Conservation (phyloP, 1,140 invertebrate genomes). For the Melipona quadrifasciata region DNA sequence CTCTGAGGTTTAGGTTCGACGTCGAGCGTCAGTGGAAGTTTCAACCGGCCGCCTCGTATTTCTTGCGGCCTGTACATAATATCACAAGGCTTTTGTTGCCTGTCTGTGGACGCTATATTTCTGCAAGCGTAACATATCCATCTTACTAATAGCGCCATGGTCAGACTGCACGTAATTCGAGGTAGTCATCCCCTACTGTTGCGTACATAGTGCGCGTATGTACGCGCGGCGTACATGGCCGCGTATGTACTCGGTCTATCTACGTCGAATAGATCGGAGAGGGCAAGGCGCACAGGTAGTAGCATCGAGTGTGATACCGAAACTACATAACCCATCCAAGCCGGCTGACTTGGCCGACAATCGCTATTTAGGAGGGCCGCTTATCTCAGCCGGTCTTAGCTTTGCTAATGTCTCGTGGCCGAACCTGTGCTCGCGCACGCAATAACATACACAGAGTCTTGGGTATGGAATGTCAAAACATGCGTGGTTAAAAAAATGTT, state of each 20-base stretch:
- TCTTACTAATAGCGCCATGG: conserved; percentile 49
- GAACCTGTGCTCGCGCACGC: conserved; percentile 10
- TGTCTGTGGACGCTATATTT: conserved; percentile 18
- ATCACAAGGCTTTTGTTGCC: background rate
- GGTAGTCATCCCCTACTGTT: conserved; percentile 5
- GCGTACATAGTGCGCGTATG: background rate
- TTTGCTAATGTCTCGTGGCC: conserved; percentile 50
- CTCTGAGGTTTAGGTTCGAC: too few species aligned
- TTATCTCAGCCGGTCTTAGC: conserved; percentile 54
- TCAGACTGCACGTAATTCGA: conserved; percentile 50
- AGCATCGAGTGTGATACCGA: conserved; percentile 54
- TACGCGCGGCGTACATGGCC: background rate
- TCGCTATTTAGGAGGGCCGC: conserved; percentile 54
- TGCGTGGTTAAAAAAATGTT: background rate
- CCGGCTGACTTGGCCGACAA: conserved; percentile 57
- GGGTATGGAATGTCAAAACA: background rate
- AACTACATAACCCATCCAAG: conserved; percentile 52
- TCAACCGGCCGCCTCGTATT: background rate
- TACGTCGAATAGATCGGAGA: conserved; percentile 43
- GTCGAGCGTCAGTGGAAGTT: background rate
- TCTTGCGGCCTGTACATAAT: background rate
- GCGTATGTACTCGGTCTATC: conserved; percentile 27
- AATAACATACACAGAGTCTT: conserved; percentile 20
- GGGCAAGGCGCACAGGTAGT: background rate
- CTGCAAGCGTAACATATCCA: conserved; percentile 34